These are phyloP conservation scores for Pipa parva DNA, from an alignment of 2,113 vertebrate genomes.

Conservation along the genomic window DNA sequence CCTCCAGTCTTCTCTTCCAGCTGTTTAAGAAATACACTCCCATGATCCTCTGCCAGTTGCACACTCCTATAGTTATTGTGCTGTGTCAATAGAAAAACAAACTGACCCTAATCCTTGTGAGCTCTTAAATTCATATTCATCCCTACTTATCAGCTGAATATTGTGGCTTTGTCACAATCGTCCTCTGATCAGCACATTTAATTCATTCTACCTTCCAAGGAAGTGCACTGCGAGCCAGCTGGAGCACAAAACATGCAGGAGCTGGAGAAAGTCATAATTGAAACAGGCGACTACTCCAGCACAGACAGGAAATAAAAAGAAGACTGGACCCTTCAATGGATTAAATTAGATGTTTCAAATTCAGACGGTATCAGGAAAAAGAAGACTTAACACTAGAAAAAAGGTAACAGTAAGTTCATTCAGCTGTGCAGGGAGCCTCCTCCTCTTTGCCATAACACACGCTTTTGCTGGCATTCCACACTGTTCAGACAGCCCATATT, in stretches of 20 bases:
- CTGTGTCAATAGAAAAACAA: conserved; percentile 40
- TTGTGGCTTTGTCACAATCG: conserved; percentile 70
- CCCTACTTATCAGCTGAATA: conserved; percentile 67
- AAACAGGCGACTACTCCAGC: conserved; percentile 91
- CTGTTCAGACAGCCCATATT: conserved; percentile 44
- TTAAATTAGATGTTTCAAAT: conserved; percentile 93
- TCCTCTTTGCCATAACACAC: conserved; percentile 49
- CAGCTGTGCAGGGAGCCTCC: conserved; percentile 58
- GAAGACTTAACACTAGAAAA: conserved; percentile 72
- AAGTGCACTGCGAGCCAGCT: conserved; percentile 74
- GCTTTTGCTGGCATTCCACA: conserved; percentile 62
- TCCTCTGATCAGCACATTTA: conserved; percentile 72
- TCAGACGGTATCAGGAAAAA: conserved; percentile 89
- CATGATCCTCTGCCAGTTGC: neutral
- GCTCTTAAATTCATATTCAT: conserved; percentile 62
- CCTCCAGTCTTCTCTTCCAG: too few relatives aligned
- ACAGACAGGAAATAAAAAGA: conserved; percentile 98
- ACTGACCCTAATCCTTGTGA: conserved; percentile 58
- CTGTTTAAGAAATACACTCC: too few relatives aligned
- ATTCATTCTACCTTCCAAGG: conserved; percentile 75
- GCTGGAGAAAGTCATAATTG: conserved; percentile 89
- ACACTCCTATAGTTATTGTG: neutral
- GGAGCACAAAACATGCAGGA: conserved; percentile 69
- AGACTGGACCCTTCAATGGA: conserved; percentile 87
- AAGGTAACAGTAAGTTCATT: conserved; percentile 98